A percentile compares a stretch with the other conserved stretches of the same genome.
phyloP scores from a whole-genome alignment of 2,888 invertebrate genomes.

The Cosmia pyralina region DNA sequence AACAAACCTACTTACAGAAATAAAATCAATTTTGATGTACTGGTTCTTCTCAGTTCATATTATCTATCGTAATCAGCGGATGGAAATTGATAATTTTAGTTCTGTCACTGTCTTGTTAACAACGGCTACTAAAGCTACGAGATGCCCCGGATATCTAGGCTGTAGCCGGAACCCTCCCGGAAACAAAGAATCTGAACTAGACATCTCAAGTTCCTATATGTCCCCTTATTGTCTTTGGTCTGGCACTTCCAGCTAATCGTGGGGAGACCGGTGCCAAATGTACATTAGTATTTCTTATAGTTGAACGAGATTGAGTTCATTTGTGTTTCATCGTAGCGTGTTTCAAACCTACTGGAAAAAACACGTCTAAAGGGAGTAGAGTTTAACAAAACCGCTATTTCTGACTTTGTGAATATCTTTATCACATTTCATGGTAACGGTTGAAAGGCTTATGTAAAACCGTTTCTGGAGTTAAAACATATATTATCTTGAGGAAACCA shows the following conservation, averaged over 20 bases:
- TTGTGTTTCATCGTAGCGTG: conserved; percentile 14
- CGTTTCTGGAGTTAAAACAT: neutral
- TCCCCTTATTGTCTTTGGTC: conserved; percentile 35
- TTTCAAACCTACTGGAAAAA: conserved; percentile 10
- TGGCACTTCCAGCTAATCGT: conserved; percentile 43
- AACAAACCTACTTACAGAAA: no score
- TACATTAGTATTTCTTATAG: conserved; percentile 25
- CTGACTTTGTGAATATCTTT: neutral
- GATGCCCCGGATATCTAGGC: conserved; percentile 15
- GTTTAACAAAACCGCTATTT: neutral
- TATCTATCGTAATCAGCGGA: neutral
- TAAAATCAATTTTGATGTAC: neutral
- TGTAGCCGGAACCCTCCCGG: neutral
- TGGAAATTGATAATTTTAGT: neutral
- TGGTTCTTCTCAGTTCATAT: neutral
- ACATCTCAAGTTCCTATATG: conserved; percentile 20
- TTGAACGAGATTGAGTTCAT: neutral
- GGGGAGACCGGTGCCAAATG: conserved; percentile 35
- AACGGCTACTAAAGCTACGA: conserved; percentile 1
- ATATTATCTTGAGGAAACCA: neutral
- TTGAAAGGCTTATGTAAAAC: conserved; percentile 1
- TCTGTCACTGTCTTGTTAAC: conserved; percentile 9
- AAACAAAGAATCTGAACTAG: conserved; percentile 32
- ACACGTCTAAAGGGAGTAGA: neutral
- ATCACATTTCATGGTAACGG: neutral